phyloP scores from a whole-genome alignment of 2,797 vertebrate genomes.

The Cryptoblepharus egeriae region DNA sequence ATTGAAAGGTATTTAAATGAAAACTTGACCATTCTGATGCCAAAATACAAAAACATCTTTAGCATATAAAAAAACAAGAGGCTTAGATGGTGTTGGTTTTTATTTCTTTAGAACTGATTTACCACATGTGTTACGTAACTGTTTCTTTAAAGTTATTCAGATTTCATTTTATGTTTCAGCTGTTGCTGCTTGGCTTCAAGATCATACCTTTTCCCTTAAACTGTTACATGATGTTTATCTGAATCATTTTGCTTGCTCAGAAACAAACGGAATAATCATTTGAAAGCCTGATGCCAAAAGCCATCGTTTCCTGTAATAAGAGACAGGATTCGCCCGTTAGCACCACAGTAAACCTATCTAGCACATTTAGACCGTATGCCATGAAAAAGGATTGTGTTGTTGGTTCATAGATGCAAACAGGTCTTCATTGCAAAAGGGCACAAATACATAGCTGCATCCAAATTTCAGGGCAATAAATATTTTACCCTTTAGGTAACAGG shows the following conservation, averaged over 20 bases:
- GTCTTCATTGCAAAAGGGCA: constrained; percentile 53
- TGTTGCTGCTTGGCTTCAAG: constrained; percentile 44
- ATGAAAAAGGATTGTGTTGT: constrained; percentile 62
- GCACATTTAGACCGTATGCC: constrained; percentile 41
- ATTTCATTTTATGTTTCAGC: constrained; percentile 42
- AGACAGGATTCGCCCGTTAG: constrained; percentile 49
- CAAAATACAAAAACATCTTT: constrained; percentile 11
- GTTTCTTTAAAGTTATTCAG: neutral
- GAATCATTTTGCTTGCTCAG: constrained; percentile 50
- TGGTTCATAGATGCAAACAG: constrained; percentile 49
- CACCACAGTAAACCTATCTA: constrained; percentile 39
- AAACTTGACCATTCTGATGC: neutral
- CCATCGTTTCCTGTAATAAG: constrained; percentile 53
- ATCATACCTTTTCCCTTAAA: constrained; percentile 44
- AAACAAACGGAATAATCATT: constrained; percentile 49
- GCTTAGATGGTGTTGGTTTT: neutral
- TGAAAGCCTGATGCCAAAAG: constrained; percentile 58
- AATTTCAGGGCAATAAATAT: constrained; percentile 16
- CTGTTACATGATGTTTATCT: constrained; percentile 50
- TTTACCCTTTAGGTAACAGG: neutral
- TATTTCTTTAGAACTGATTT: constrained; percentile 21
- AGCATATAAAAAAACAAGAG: neutral
- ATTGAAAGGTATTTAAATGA: constrained; percentile 9
- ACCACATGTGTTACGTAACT: neutral
- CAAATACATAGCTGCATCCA: constrained; percentile 45